Evolutionary conservation across 2,113 vertebrate genomes (phyloP).

Genomic region (Ochotona curzoniae): DNA sequence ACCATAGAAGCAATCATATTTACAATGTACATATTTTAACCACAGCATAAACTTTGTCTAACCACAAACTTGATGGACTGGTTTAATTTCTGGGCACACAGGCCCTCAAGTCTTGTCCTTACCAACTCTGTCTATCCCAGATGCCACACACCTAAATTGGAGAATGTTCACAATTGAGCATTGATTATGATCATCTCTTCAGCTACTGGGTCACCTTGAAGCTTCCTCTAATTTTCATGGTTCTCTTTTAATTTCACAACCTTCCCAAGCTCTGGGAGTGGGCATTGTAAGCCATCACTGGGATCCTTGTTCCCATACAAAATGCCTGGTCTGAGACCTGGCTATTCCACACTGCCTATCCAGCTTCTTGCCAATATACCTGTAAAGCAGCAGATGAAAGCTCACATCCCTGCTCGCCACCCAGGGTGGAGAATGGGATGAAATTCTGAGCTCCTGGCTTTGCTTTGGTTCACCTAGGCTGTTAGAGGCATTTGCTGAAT

Average conservation of each 20-base stretch:
- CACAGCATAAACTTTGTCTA: neutral
- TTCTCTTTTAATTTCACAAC: neutral
- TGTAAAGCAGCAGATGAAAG: too few relatives aligned
- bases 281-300: too few relatives aligned
- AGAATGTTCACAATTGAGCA: neutral
- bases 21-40: constrained; percentile 12
- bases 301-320: too few relatives aligned
- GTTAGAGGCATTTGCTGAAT: too few relatives aligned
- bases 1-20: neutral
- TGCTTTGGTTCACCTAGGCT: too few relatives aligned
- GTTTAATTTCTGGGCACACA: neutral
- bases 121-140: neutral
- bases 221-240: neutral
- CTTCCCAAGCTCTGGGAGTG: neutral
- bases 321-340: too few relatives aligned
- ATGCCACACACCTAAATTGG: neutral
- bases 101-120: neutral
- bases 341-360: too few relatives aligned
- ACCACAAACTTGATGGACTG: constrained; percentile 24
- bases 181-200: neutral
- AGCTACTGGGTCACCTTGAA: neutral
- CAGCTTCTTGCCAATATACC: too few relatives aligned
- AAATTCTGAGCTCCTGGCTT: too few relatives aligned
- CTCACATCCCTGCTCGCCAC: too few relatives aligned
- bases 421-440: too few relatives aligned